Conservation (phyloP, 37 sponge, comb jelly and placozoan species). For the Amphimedon queenslandica region DNA sequence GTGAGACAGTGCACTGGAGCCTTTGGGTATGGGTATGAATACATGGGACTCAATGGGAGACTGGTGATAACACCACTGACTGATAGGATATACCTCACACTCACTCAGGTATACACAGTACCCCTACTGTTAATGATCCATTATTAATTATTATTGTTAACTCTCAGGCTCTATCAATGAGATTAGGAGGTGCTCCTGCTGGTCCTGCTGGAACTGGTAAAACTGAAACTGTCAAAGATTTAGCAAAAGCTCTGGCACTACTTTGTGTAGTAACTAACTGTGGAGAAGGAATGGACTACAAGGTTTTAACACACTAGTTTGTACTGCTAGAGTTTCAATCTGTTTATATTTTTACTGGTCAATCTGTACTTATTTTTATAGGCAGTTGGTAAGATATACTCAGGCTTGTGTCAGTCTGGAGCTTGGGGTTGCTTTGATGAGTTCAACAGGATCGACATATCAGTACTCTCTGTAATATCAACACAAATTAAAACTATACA, state of each 20-base stretch:
- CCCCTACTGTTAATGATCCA: too few relatives aligned
- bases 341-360: not conserved
- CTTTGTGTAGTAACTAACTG: constrained; percentile 99
- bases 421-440: constrained; percentile 99
- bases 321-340: not conserved
- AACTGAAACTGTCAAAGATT: constrained; percentile 97
- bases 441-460: constrained; percentile 98
- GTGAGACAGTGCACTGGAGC: constrained; percentile 93
- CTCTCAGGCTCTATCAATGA: constrained; percentile 91
- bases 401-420: constrained; percentile 98
- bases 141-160: not conserved
- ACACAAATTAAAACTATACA: constrained; percentile 99
- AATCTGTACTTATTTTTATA: constrained; percentile 1
- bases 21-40: constrained; percentile 98
- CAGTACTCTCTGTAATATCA: constrained; percentile 97
- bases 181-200: constrained; percentile 96
- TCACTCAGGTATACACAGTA: constrained; percentile 63
- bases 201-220: constrained; percentile 99
- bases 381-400: constrained; percentile 98
- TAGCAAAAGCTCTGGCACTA: constrained; percentile 97
- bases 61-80: constrained; percentile 96
- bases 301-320: constrained; percentile 29
- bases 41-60: constrained; percentile 99
- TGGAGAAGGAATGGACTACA: constrained; percentile 99
- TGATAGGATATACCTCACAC: constrained; percentile 95